A percentile compares a stretch with the other conserved stretches of the same genome.
Conservation (phyloP, 2,888 invertebrate genomes). For the Drosophila multiciliata region DNA sequence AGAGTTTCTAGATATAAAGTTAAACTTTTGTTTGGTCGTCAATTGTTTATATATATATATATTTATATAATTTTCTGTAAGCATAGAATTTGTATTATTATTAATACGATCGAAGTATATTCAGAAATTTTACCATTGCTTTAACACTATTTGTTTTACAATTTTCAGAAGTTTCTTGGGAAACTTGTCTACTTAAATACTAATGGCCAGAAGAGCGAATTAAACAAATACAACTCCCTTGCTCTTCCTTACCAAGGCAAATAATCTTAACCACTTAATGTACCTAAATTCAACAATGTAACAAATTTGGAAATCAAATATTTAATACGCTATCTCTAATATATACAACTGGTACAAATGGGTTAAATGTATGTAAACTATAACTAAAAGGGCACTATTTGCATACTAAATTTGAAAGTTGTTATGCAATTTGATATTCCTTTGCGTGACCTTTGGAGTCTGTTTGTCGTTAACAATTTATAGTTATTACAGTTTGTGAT, state of each 20-base stretch:
- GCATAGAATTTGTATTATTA: conserved; percentile 56
- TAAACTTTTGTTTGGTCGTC: conserved; percentile 78
- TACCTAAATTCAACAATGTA: conserved; percentile 20
- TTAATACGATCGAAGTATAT: conserved; percentile 20
- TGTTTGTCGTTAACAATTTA: conserved; percentile 55
- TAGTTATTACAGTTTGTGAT: conserved; percentile 60
- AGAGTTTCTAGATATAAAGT: conserved; percentile 67
- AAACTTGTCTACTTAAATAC: conserved; percentile 51
- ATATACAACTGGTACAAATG: conserved; percentile 45
- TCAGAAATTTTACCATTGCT: conserved; percentile 16
- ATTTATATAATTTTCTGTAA: conserved; percentile 49
- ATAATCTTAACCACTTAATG: conserved; percentile 28
- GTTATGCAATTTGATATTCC: conserved; percentile 36
- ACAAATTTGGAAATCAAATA: conserved; percentile 31
- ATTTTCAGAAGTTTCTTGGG: conserved; percentile 23
- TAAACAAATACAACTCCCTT: not conserved
- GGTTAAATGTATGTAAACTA: conserved; percentile 17
- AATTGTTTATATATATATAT: conserved; percentile 59
- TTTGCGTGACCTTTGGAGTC: conserved; percentile 10
- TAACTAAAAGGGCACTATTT: conserved; percentile 32
- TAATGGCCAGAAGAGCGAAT: conserved; percentile 28
- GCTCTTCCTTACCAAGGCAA: conserved; percentile 40
- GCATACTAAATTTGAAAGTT: conserved; percentile 52
- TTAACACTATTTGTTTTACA: conserved; percentile 28
- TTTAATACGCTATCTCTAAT: conserved; percentile 21